Percentiles rank a stretch among this genome's conserved stretches.
These are phyloP conservation scores for Vanacampus margaritifer DNA, from an alignment of 2,113 vertebrate species.

Conservation along the genomic window DNA sequence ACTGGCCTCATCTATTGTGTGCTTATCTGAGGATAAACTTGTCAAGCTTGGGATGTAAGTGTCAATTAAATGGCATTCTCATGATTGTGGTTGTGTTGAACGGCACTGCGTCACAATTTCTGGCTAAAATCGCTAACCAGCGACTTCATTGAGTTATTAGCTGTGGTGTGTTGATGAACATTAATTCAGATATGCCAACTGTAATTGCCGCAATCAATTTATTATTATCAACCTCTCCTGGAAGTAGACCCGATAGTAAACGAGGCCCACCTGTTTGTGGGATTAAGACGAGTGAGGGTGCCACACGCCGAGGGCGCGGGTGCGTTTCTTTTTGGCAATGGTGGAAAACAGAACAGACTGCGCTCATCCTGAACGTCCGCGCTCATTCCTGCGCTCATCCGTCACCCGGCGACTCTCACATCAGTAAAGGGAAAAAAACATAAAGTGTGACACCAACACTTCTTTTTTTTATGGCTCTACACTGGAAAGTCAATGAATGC, in stretches of 20 bases:
- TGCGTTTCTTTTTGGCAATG: constrained; percentile 49
- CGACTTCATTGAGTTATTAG: constrained; percentile 15
- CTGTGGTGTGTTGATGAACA: constrained; percentile 20
- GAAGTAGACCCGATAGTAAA: constrained; percentile 24
- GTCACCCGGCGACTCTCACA: constrained; percentile 41
- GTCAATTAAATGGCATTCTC: neutral
- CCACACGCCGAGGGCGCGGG: constrained; percentile 13
- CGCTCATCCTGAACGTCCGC: constrained; percentile 45
- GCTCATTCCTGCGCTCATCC: constrained; percentile 41
- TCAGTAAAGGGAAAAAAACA: constrained; percentile 13
- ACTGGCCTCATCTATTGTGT: neutral
- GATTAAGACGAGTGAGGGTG: constrained; percentile 34
- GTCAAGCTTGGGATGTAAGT: neutral
- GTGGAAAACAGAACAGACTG: constrained; percentile 54
- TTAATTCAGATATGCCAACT: constrained; percentile 40
- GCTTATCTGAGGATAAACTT: neutral
- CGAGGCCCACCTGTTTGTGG: constrained; percentile 53
- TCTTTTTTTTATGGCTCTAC: neutral
- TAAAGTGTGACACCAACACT: neutral
- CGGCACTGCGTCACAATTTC: neutral
- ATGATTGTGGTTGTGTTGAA: neutral
- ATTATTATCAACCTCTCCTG: constrained; percentile 45
- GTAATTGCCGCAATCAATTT: constrained; percentile 51
- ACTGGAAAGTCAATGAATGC: neutral
- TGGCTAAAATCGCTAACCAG: neutral